These are phyloP conservation scores for Nasua narica DNA, from an alignment of 2,797 vertebrate genomes.

Conservation along the genomic window DNA sequence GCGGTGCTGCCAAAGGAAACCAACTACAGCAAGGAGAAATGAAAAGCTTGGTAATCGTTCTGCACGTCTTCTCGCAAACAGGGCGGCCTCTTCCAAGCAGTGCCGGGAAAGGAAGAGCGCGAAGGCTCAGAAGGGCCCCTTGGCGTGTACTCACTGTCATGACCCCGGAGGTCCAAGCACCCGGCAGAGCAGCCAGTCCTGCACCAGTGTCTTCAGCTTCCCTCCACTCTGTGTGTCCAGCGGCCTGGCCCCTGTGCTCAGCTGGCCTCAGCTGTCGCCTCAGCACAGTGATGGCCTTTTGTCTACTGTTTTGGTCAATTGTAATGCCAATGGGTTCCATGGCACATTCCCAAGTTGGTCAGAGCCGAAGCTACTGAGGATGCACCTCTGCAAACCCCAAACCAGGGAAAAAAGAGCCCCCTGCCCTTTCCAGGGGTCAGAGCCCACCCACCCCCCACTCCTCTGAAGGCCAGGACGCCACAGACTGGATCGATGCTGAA, in stretches of 20 bases:
- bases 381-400: not conserved
- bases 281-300: not conserved
- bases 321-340: not conserved
- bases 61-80: slow-evolving; percentile 80
- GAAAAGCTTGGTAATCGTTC: slow-evolving; percentile 77
- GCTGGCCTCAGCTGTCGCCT: not conserved
- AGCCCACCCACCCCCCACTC: not conserved
- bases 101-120: slow-evolving; percentile 79
- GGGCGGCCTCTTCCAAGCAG: slow-evolving; percentile 90
- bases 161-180: slow-evolving; percentile 88
- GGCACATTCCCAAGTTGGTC: not conserved
- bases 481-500: slow-evolving; percentile 84
- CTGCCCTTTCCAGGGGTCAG: not conserved
- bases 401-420: not conserved
- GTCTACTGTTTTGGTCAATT: not conserved
- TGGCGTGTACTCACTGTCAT: slow-evolving; percentile 90
- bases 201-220: slow-evolving; percentile 81
- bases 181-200: slow-evolving; percentile 89
- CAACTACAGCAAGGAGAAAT: slow-evolving; percentile 70
- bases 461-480: slow-evolving; percentile 48
- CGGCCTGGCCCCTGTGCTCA: not conserved
- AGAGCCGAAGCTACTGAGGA: not conserved
- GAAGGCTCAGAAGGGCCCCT: slow-evolving; percentile 89
- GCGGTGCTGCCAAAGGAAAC: slow-evolving; percentile 89
- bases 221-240: slow-evolving; percentile 74